These are phyloP conservation scores for Asarcornis scutulata DNA, from an alignment of 2,113 vertebrate species.

Conservation along the genomic window DNA sequence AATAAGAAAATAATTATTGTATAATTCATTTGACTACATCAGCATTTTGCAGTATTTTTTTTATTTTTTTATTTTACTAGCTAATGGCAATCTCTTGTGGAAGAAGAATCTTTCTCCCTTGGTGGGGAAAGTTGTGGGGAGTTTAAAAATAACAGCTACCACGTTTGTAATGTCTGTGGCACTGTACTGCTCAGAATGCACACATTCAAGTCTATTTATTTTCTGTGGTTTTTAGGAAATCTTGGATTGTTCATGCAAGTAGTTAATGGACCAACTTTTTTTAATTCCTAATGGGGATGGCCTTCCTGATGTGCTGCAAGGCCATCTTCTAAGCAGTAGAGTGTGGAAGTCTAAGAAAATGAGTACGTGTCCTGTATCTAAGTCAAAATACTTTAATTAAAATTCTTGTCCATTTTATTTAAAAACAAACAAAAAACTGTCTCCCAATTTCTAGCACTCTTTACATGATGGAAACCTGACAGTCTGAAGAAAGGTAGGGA, in stretches of 20 bases:
- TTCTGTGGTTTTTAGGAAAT: not conserved
- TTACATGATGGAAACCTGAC: accelerated
- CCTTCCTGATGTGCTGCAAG: not conserved
- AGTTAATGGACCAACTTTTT: not conserved
- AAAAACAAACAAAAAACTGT: not conserved
- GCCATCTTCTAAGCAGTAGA: not conserved
- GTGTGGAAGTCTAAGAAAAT: not conserved
- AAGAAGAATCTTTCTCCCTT: not conserved
- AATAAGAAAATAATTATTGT: slow-evolving; percentile 86
- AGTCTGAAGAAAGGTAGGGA: not conserved
- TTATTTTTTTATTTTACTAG: slow-evolving; percentile 58
- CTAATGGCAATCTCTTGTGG: slow-evolving; percentile 64
- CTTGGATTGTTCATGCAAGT: not conserved
- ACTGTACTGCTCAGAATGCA: not conserved
- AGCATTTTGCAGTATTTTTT: slow-evolving; percentile 18
- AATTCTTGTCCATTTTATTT: too few relatives aligned
- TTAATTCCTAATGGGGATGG: not conserved
- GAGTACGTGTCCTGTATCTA: not conserved
- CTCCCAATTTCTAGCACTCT: not conserved
- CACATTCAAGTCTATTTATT: not conserved
- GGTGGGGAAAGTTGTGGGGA: not conserved
- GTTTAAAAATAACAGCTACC: not conserved
- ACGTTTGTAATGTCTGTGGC: not conserved
- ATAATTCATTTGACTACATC: slow-evolving; percentile 77
- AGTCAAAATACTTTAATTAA: not conserved